Evolutionary conservation across 2,888 invertebrate species (phyloP).

Genomic region (Cerastis rubricosa): DNA sequence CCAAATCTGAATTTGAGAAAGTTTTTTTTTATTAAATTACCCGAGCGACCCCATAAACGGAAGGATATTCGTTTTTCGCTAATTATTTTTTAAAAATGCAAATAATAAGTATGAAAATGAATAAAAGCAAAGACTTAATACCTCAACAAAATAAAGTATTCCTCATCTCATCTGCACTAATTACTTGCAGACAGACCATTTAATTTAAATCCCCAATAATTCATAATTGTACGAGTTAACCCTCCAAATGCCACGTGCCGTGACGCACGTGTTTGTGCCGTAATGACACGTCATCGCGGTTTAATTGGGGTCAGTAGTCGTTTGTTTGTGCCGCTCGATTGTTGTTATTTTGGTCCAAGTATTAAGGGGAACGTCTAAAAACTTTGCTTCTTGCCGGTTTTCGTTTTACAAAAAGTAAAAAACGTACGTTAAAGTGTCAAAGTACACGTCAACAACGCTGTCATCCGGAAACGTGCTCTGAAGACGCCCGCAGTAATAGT

Average conservation of each 20-base stretch:
- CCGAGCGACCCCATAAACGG: too few species aligned
- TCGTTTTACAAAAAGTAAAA: background rate
- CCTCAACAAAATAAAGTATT: background rate
- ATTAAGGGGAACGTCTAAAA: background rate
- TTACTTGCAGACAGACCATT: slow-evolving; percentile 24
- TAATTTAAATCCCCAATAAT: slow-evolving; percentile 56
- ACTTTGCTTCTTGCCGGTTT: background rate
- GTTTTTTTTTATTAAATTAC: too few species aligned
- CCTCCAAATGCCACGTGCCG: slow-evolving; percentile 45
- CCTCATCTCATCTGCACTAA: background rate
- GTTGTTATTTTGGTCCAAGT: slow-evolving; percentile 51
- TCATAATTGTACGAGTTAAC: slow-evolving; percentile 56
- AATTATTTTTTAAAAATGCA: too few species aligned
- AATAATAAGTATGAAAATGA: too few species aligned
- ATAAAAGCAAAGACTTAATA: background rate
- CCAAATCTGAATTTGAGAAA: too few species aligned
- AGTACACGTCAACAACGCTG: background rate
- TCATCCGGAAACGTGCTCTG: background rate
- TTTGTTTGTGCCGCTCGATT: slow-evolving; percentile 71
- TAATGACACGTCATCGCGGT: slow-evolving; percentile 72
- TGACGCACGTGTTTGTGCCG: slow-evolving; percentile 64
- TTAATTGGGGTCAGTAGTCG: slow-evolving; percentile 76
- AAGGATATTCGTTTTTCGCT: too few species aligned
- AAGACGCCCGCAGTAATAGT: background rate
- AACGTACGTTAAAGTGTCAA: background rate